Evolutionary conservation across 1,140 invertebrate species (phyloP).

Genomic region (Stegodyphus mimosarum): DNA sequence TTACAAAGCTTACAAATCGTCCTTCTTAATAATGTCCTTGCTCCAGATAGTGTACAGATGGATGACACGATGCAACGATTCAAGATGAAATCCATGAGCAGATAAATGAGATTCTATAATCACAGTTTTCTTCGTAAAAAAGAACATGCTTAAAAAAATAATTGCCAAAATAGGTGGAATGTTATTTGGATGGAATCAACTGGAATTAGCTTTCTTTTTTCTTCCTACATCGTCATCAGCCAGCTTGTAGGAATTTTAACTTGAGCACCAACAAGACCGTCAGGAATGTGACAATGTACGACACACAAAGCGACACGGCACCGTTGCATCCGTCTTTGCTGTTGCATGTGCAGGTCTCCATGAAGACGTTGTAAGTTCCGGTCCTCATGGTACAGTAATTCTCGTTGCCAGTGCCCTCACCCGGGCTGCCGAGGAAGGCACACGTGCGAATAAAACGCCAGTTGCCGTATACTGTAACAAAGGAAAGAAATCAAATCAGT

Average conservation of each 20-base stretch:
- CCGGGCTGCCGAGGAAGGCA: slow-evolving; percentile 89
- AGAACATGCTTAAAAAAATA: neutral
- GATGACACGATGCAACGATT: no score
- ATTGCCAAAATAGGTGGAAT: neutral
- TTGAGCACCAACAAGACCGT: slow-evolving; percentile 12
- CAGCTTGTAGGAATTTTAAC: neutral
- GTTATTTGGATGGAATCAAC: no score
- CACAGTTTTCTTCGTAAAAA: no score
- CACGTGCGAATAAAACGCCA: slow-evolving; percentile 92
- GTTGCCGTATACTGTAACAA: slow-evolving; percentile 80
- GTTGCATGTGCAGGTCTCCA: slow-evolving; percentile 91
- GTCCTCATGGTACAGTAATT: slow-evolving; percentile 90
- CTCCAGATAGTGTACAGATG: no score
- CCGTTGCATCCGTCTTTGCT: slow-evolving; percentile 91
- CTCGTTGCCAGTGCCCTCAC: slow-evolving; percentile 85
- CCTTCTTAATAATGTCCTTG: no score
- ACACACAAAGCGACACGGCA: neutral
- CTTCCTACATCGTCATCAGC: neutral
- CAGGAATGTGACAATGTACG: neutral
- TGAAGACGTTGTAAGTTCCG: slow-evolving; percentile 71
- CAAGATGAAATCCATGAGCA: no score
- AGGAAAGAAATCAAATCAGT: neutral
- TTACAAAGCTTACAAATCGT: no score
- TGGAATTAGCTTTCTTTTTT: neutral
- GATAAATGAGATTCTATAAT: no score